These are phyloP conservation scores for Acanthis flammea DNA, from an alignment of 2,797 vertebrate genomes.

Conservation along the genomic window DNA sequence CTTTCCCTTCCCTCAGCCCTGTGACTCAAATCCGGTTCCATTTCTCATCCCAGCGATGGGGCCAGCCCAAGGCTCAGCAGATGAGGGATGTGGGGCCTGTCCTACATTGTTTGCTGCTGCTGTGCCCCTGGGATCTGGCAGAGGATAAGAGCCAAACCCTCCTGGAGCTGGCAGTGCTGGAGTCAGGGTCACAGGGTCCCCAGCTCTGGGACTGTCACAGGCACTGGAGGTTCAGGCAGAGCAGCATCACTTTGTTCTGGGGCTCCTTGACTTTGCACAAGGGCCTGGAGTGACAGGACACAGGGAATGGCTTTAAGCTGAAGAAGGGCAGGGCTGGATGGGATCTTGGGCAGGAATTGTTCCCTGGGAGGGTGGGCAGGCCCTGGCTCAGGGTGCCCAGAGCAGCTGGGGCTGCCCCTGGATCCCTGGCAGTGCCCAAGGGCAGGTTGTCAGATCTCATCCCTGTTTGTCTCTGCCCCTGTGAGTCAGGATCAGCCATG, in stretches of 20 bases:
- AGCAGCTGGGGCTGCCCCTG: background rate
- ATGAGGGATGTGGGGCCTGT: background rate
- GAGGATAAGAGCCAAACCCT: background rate
- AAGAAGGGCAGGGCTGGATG: accelerated
- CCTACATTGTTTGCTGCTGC: background rate
- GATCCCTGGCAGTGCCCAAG: background rate
- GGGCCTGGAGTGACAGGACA: background rate
- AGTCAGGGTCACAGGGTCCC: accelerated
- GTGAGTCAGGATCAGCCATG: no score
- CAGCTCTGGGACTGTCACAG: background rate
- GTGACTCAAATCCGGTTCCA: background rate
- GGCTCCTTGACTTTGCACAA: background rate
- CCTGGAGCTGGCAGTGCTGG: background rate
- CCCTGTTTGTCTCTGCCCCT: no score
- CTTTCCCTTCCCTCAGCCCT: background rate
- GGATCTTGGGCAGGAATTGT: background rate
- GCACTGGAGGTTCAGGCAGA: background rate
- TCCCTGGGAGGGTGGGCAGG: accelerated
- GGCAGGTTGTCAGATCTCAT: no score
- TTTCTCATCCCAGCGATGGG: background rate
- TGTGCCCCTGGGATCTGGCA: background rate
- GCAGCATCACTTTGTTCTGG: background rate
- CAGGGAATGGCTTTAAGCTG: background rate
- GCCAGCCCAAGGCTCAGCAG: background rate
- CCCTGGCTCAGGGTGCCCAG: background rate